A percentile compares a stretch with the other conserved stretches of the same genome.
Conservation (phyloP, 2,113 vertebrate genomes). For the Melanerpes aurifrons region DNA sequence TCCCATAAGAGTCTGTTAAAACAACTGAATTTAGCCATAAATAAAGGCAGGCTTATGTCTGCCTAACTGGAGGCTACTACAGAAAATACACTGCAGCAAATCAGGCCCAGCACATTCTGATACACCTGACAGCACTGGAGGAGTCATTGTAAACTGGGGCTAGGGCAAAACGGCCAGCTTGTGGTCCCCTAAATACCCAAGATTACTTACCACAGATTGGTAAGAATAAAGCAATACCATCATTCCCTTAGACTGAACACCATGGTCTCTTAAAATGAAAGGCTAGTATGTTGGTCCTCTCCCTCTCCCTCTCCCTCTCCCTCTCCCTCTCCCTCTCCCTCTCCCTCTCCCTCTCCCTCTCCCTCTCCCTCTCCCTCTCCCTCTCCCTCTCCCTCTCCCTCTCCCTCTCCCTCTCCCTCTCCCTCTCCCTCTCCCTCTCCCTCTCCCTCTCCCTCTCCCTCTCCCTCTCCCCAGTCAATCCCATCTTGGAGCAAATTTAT, state of each 20-base stretch:
- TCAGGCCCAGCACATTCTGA: neutral
- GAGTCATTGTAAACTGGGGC: neutral
- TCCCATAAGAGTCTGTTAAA: neutral
- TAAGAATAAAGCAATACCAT: neutral
- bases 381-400: too few relatives aligned
- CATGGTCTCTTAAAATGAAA: neutral
- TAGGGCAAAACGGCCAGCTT: neutral
- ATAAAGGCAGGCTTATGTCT: conserved; percentile 48
- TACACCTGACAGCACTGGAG: neutral
- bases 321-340: too few relatives aligned
- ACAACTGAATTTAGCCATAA: conserved; percentile 13
- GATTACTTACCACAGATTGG: neutral
- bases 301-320: too few relatives aligned
- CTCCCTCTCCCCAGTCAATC: neutral
- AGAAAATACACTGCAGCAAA: neutral
- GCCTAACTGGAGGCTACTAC: neutral
- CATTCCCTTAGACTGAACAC: neutral
- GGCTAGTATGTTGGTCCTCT: neutral
- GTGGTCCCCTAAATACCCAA: neutral
- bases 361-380: too few relatives aligned
- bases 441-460: too few relatives aligned
- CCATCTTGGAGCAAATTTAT: neutral
- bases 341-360: too few relatives aligned
- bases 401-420: too few relatives aligned
- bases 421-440: too few relatives aligned